Conservation (phyloP, 2,113 vertebrate species). For the Carollia perspicillata region DNA sequence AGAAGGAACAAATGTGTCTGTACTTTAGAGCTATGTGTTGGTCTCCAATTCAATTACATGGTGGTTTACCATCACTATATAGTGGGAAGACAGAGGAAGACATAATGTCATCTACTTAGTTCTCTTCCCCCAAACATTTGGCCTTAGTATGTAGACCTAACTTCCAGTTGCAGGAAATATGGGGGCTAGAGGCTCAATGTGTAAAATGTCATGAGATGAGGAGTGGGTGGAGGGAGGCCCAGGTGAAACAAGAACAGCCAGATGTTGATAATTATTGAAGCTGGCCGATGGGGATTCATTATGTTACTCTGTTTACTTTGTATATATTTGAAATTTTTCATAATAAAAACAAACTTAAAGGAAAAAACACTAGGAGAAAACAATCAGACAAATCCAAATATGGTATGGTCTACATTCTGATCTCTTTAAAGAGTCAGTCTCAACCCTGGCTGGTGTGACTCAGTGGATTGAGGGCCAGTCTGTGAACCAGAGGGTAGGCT, state of each 20-base stretch:
- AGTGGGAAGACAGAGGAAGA: background rate
- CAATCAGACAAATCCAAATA: background rate
- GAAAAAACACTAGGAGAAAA: background rate
- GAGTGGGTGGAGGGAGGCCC: background rate
- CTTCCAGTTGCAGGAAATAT: background rate
- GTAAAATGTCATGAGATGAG: background rate
- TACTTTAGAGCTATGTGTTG: background rate
- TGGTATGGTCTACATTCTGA: background rate
- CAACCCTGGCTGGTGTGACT: no score
- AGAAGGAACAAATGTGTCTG: background rate
- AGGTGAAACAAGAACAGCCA: background rate
- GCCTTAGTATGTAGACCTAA: background rate
- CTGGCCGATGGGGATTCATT: background rate
- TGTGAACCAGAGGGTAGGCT: no score
- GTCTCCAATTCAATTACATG: background rate
- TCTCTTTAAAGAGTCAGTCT: background rate
- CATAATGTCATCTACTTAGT: background rate
- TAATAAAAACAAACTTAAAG: background rate
- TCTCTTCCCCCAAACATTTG: background rate
- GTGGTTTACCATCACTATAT: background rate
- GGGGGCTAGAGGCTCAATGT: background rate
- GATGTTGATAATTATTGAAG: background rate
- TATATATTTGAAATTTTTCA: background rate
- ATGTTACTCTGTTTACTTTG: background rate
- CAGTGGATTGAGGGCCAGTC: no score